A percentile compares a stretch with the other conserved stretches of the same genome.
These are phyloP conservation scores for Pristionchus arcanus DNA, from an alignment of 2,888 invertebrate species.

Conservation along the genomic window DNA sequence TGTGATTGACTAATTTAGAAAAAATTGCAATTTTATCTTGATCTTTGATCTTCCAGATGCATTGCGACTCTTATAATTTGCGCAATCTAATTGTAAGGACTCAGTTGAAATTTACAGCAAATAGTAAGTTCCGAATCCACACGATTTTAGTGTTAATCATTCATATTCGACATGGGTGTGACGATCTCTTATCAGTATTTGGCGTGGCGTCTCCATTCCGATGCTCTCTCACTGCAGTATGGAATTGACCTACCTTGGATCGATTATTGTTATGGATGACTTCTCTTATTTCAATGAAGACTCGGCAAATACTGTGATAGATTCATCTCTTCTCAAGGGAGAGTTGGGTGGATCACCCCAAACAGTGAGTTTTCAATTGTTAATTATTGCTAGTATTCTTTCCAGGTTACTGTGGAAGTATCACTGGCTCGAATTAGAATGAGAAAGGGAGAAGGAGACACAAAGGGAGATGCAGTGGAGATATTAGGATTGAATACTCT, in stretches of 20 bases:
- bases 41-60: not conserved
- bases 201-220: slow-evolving; percentile 15
- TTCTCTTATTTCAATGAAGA: slow-evolving; percentile 31
- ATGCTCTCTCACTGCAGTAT: slow-evolving; percentile 28
- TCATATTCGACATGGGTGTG: slow-evolving; percentile 18
- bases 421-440: not conserved
- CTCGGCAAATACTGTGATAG: slow-evolving; percentile 14
- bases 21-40: too few relatives aligned
- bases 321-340: not conserved
- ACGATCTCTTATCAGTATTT: slow-evolving; percentile 48
- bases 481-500: slow-evolving; percentile 11
- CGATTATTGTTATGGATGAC: slow-evolving; percentile 17
- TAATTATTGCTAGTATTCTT: not conserved
- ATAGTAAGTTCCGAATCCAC: too few relatives aligned
- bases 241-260: slow-evolving; percentile 41
- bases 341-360: slow-evolving; percentile 3
- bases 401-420: slow-evolving; percentile 15
- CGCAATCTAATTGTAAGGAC: too few relatives aligned
- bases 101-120: too few relatives aligned
- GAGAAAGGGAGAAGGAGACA: not conserved
- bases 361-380: not conserved
- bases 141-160: not conserved
- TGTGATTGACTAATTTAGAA: not conserved
- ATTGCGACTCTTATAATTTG: not conserved
- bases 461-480: not conserved